Base-by-base conservation (phyloP, 2,113 vertebrate genomes). In the Microtus pennsylvanicus region DNA sequence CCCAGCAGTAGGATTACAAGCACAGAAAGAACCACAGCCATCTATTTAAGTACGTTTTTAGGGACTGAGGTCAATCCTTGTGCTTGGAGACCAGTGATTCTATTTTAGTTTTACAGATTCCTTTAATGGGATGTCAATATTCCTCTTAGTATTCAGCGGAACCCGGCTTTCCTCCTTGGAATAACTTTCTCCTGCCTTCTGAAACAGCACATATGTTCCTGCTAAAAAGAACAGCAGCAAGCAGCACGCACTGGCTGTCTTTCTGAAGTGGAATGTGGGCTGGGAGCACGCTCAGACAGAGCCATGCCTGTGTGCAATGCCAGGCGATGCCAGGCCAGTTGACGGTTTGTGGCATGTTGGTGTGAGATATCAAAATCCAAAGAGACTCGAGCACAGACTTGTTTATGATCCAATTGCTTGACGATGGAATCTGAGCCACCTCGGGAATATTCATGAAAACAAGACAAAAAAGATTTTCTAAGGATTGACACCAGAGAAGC, bases 151-250 rank as follows among this genome's bases (percentile, higher is more conserved):
- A 72, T 92, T 91, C 87, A 67, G 45, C n/a, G 13, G 45, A n/a
- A n/a, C 35, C 70, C 63, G 65, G 65, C 76, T 89, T 76, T 69
- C 87, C 52, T 95, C 94, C 87, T 83, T 47, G 35, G 82, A 94
- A 95, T 90, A 87, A 28, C 52, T 47, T 92, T 94, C 94, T 93
- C 42, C 45, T 76, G 80, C 58, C 72, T 94, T 91, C 78, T 86
- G 50, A 89, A 95, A 86, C 58, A 93, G 82, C 86, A 74, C 94
- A 97, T 95, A 95, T 94, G 94, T 90, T 95, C 87, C n/a, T 76
- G 16, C 91, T 95, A 76, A 98, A 96, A 96, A 94, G 91, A 97
- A 83, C 83, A 93, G 82, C 86, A 55, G 61, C 89, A 13, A 82
- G 87, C 96, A 93, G n/a, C 35, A 0, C 55, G 89, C 42, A 61